Base-by-base conservation (phyloP, 2,888 invertebrate genomes). In the Lutraria lutraria region DNA sequence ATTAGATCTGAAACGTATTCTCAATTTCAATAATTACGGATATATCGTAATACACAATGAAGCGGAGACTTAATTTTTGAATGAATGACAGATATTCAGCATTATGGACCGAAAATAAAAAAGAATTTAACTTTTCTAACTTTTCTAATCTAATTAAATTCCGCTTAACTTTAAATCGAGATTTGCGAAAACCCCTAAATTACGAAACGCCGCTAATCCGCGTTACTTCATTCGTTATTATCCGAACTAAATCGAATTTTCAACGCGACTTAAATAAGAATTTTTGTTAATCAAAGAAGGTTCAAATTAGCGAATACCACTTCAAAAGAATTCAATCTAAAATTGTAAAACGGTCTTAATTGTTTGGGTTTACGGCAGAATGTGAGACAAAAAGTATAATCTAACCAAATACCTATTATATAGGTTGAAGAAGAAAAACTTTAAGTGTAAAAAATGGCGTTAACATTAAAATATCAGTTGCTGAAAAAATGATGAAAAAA, bases 401-500 rank as follows among this genome's bases (percentile, higher is more conserved):
- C 25, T 68, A 12, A 68, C n/a, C 12, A n/a, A n/a, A n/a, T n/a
- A n/a, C n/a, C n/a, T n/a, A n/a, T n/a, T n/a, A n/a, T n/a, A n/a
- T n/a, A n/a, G n/a, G n/a, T n/a, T n/a, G n/a, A n/a, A n/a, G n/a
- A n/a, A n/a, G n/a, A n/a, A n/a, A n/a, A n/a, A n/a, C n/a, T n/a
- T n/a, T n/a, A n/a, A n/a, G n/a, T n/a, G n/a, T n/a, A 68, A 43
- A 43, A 43, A 43, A 8, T n/a, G 63, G 63, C 63, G 63, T 68
- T 68, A 68, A 68, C 63, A 25, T 68, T 25, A n/a, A 4, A 25
- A n/a, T 13, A 25, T 10, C 63, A 25, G n/a, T 68, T 68, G 25
- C 63, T 68, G 25, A 25, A 68, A 56, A 68, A 68, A n/a, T 68
- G 25, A 68, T 25, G 63, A 68, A 25, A n/a, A 68, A 68, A 68